These are phyloP conservation scores for Pandemis cinnamomeana DNA, from an alignment of 2,888 invertebrate species.

Conservation along the genomic window DNA sequence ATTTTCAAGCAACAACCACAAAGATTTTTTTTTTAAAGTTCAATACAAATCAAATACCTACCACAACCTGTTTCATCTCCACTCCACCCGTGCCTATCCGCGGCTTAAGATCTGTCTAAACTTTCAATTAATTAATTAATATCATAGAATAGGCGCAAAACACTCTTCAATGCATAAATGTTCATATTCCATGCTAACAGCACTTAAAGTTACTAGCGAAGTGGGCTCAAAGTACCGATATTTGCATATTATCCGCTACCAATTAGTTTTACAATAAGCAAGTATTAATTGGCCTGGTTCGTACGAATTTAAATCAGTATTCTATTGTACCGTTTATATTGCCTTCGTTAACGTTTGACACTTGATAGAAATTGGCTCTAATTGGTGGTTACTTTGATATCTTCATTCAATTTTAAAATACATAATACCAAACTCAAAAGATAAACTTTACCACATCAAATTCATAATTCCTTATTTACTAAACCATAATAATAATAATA, in stretches of 20 bases:
- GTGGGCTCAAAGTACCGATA: constrained; percentile 19
- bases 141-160: background rate
- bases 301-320: constrained; percentile 24
- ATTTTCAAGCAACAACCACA: too few species aligned
- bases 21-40: too few species aligned
- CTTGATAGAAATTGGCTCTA: background rate
- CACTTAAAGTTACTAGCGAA: constrained; percentile 13
- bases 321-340: constrained; percentile 29
- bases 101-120: too few species aligned
- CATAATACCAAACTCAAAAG: too few species aligned
- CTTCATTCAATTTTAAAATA: background rate
- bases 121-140: too few species aligned
- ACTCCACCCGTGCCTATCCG: too few species aligned
- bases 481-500: too few species aligned
- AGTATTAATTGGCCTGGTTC: constrained; percentile 32
- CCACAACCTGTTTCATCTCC: too few species aligned
- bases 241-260: constrained; percentile 39
- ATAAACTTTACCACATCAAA: too few species aligned
- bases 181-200: constrained; percentile 4
- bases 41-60: too few species aligned
- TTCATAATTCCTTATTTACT: too few species aligned
- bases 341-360: constrained; percentile 13
- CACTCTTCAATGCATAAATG: background rate
- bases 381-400: background rate
- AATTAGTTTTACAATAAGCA: constrained; percentile 39